phyloP scores from a whole-genome alignment of 2,797 vertebrate genomes.

The Halcyon badia region DNA sequence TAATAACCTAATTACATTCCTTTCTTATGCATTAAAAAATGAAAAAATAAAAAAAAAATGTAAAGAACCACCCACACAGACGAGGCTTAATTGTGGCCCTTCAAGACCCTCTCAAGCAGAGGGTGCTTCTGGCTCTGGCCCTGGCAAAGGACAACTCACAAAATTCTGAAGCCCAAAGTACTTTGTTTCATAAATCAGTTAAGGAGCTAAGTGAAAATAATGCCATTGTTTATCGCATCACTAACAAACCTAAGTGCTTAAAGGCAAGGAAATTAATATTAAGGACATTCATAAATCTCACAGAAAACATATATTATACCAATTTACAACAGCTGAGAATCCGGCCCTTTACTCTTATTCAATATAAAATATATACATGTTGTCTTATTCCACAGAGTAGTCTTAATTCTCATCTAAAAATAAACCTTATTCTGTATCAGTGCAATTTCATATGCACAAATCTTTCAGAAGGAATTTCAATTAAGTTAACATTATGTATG shows the following conservation, averaged over 20 bases:
- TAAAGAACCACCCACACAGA: neutral
- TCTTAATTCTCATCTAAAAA: constrained; percentile 59
- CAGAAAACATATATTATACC: constrained; percentile 36
- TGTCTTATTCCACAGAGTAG: neutral
- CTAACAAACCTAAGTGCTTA: constrained; percentile 73
- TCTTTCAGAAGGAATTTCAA: constrained; percentile 75
- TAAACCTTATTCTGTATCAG: constrained; percentile 56
- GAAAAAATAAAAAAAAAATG: neutral
- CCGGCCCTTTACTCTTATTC: neutral
- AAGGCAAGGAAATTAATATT: constrained; percentile 75
- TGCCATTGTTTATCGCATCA: constrained; percentile 71
- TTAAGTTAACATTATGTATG: constrained; percentile 74
- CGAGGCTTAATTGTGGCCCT: neutral
- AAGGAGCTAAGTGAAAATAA: constrained; percentile 68
- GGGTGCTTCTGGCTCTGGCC: rapidly evolving
- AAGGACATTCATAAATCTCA: constrained; percentile 65
- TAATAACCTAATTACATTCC: constrained; percentile 5
- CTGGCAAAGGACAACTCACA: neutral
- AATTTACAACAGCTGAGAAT: constrained; percentile 48
- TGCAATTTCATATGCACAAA: constrained; percentile 68
- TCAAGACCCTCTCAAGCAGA: neutral
- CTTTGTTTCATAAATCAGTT: constrained; percentile 58
- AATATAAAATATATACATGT: neutral
- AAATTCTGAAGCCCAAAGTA: neutral
- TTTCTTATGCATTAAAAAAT: rapidly evolving